Evolutionary conservation across 2,113 vertebrate species (phyloP).

Genomic region (Aldabrachelys gigantea): DNA sequence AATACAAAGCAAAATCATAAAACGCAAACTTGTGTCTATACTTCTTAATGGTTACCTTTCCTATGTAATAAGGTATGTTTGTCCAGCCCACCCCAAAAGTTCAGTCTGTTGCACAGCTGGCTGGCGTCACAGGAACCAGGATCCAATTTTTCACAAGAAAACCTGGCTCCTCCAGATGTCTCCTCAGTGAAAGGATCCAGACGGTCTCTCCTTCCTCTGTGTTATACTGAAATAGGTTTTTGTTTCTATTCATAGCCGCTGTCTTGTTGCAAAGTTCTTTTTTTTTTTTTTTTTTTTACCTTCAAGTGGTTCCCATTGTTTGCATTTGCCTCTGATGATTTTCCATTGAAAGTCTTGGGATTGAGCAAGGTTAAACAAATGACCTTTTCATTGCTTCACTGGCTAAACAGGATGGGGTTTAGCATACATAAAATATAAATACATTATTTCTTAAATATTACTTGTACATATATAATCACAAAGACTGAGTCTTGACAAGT

Average conservation of each 20-base stretch:
- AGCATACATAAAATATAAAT: neutral
- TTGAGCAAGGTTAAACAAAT: neutral
- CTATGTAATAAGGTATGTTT: neutral
- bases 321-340: neutral
- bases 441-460: neutral
- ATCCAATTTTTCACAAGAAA: neutral
- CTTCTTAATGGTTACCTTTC: neutral
- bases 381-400: neutral
- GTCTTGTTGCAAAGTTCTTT: neutral
- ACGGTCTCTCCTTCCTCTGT: neutral
- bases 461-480: neutral
- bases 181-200: neutral
- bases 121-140: neutral
- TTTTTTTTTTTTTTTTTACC: neutral
- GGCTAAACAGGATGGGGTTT: neutral
- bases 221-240: neutral
- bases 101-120: neutral
- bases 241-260: neutral
- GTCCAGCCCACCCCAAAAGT: neutral
- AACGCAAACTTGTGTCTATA: neutral
- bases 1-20: neutral
- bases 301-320: neutral
- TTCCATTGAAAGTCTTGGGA: neutral
- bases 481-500: neutral
- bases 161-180: neutral